Percentiles rank a stretch among this genome's conserved stretches.
These are phyloP conservation scores for Protobothrops flavoviridis DNA, from an alignment of 2,113 vertebrate genomes.

Conservation along the genomic window DNA sequence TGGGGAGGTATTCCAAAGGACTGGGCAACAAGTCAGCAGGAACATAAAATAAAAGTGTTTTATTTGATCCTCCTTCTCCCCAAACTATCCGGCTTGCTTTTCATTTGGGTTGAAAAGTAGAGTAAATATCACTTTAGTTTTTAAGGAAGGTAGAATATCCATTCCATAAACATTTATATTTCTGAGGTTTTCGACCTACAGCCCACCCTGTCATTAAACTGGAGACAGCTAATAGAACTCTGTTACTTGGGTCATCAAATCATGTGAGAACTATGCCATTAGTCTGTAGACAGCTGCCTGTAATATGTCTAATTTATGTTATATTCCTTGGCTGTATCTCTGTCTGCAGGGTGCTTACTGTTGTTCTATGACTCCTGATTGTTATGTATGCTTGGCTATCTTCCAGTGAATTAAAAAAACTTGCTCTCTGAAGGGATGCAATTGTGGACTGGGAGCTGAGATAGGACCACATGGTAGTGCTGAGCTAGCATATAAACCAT, in stretches of 20 bases:
- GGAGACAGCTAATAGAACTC: not conserved
- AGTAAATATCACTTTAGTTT: not conserved
- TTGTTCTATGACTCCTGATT: not conserved
- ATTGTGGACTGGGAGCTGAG: not conserved
- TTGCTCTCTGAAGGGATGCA: not conserved
- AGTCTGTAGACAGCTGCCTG: not conserved
- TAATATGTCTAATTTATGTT: not conserved
- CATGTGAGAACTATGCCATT: not conserved
- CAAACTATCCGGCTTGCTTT: conserved; percentile 29
- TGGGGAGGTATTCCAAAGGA: conserved; percentile 58
- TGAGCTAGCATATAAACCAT: not conserved
- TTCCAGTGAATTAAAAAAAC: not conserved
- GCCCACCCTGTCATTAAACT: not conserved
- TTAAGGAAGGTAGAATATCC: not conserved
- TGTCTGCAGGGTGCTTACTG: not conserved
- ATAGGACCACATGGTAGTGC: not conserved
- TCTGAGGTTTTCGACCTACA: not conserved
- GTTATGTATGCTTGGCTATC: not conserved
- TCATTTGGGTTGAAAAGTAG: not conserved
- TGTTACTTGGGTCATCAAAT: not conserved
- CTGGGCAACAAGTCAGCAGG: conserved; percentile 39
- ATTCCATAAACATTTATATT: not conserved
- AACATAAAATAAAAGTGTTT: conserved; percentile 9
- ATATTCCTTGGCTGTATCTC: not conserved
- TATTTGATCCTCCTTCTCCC: not conserved